Evolutionary conservation across 2,113 vertebrate species (phyloP).

Genomic region (Antigone vipio): DNA sequence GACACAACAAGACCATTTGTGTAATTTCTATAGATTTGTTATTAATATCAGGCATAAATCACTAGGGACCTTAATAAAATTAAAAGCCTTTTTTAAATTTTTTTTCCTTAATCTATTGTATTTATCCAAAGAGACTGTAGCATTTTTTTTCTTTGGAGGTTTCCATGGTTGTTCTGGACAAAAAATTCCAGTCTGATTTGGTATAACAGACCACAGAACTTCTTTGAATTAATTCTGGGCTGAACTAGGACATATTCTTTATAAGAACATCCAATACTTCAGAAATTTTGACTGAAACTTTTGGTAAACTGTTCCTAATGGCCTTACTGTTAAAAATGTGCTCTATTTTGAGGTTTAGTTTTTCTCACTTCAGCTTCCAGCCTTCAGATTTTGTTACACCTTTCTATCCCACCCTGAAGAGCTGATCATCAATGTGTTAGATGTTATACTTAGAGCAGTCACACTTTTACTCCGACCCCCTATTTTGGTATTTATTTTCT

Average conservation of each 20-base stretch:
- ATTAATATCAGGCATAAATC: not conserved
- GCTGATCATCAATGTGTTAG: not conserved
- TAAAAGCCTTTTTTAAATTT: not conserved
- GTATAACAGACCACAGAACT: not conserved
- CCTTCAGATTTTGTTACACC: not conserved
- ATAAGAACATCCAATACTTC: not conserved
- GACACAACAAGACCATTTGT: not conserved
- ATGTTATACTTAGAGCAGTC: not conserved
- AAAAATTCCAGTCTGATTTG: not conserved
- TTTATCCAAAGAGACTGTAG: not conserved
- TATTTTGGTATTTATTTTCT: not conserved
- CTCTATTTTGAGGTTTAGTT: not conserved
- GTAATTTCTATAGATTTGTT: not conserved
- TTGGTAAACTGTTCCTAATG: not conserved
- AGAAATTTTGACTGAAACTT: not conserved
- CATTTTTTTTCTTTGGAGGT: not conserved
- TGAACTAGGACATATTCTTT: not conserved
- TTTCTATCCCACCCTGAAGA: not conserved
- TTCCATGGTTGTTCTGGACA: not conserved
- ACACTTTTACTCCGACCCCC: not conserved
- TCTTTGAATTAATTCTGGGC: not conserved
- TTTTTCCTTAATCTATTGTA: not conserved
- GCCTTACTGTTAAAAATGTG: not conserved
- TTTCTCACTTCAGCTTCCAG: constrained; percentile 10
- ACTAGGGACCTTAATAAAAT: not conserved